Base-by-base conservation (phyloP, 1,140 invertebrate species). In the Matsumurasca onukii region DNA sequence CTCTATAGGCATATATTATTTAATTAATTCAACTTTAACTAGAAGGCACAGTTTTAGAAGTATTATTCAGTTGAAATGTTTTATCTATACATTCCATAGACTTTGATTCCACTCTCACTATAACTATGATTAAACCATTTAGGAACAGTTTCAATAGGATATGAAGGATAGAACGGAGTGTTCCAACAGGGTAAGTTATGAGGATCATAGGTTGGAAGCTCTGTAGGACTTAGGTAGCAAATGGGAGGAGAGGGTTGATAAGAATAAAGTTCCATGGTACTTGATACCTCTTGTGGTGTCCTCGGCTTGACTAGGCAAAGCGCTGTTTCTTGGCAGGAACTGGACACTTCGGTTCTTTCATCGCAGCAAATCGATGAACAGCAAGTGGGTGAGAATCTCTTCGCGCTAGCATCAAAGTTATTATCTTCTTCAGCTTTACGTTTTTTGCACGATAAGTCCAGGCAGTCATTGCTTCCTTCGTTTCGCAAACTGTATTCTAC, bases 401-500 rank as follows among this genome's bases (percentile, higher is more conserved):
- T 49, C 1, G 31, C 31, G 61, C 22, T 29, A 24, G 31, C 27
- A 15, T 29, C 66, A 55, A 30, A 59, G 67, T 20, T 51, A 66
- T 22, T 51, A 1, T 31, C 48, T 15, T 63, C 67, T 30, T 63
- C 57, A 17, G 55, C 31, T 63, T 68, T 68, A 17, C 67, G 31
- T 25, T 63, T 61, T 27, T 68, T 68, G 39, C 67, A 68, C 55
- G 67, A 29, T 24, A 68, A 63, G 25, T 68, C 67, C 20, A 68
- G 39, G 24, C 64, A 62, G 45, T 68, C 67, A 1, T 52, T 24
- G 25, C 31, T 74, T 22, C 78, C 79, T 30, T 82, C 81, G 20
- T 77, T 77, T 1, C 82, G 72, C 0, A 86, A 75, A 31, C 85
- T 79, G 1, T 76, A 72, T 65, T 86, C 85, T 65, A 85, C 83